A percentile compares a stretch with the other conserved stretches of the same genome.
Evolutionary conservation across 2,888 invertebrate genomes (phyloP).

Genomic region (Platerodrilus igneus): DNA sequence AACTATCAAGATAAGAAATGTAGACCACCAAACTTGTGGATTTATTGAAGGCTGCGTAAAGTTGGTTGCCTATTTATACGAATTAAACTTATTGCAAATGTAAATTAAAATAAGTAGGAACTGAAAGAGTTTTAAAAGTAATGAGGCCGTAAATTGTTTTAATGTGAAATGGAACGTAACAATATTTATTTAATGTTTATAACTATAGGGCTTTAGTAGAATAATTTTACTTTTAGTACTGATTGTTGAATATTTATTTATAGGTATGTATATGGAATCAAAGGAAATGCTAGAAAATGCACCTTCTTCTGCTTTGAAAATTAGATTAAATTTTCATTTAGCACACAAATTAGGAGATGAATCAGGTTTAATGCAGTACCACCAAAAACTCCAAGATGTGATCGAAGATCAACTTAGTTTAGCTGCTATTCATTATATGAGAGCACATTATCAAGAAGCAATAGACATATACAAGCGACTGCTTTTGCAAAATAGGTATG

Average conservation of each 20-base stretch:
- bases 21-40: too few relatives aligned
- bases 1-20: too few relatives aligned
- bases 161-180: too few relatives aligned
- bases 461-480: conserved; percentile 97
- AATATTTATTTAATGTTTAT: too few relatives aligned
- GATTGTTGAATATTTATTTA: conserved; percentile 17
- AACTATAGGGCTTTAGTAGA: too few relatives aligned
- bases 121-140: too few relatives aligned
- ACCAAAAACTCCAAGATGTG: conserved; percentile 79
- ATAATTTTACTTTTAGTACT: too few relatives aligned
- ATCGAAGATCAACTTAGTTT: conserved; percentile 93
- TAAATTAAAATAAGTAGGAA: too few relatives aligned
- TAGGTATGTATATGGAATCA: conserved; percentile 70
- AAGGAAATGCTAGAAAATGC: conserved; percentile 61
- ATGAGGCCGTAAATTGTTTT: too few relatives aligned
- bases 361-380: conserved; percentile 73
- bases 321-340: conserved; percentile 84
- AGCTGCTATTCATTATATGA: conserved; percentile 92
- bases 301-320: conserved; percentile 58
- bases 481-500: conserved; percentile 84
- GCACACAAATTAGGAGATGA: conserved; percentile 92
- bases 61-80: too few relatives aligned
- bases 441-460: conserved; percentile 97
- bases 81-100: too few relatives aligned
- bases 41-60: too few relatives aligned